Percentiles rank a stretch among this genome's conserved stretches.
Conservation (phyloP, 2,888 invertebrate species). For the Drosophila pseudotalamancana region DNA sequence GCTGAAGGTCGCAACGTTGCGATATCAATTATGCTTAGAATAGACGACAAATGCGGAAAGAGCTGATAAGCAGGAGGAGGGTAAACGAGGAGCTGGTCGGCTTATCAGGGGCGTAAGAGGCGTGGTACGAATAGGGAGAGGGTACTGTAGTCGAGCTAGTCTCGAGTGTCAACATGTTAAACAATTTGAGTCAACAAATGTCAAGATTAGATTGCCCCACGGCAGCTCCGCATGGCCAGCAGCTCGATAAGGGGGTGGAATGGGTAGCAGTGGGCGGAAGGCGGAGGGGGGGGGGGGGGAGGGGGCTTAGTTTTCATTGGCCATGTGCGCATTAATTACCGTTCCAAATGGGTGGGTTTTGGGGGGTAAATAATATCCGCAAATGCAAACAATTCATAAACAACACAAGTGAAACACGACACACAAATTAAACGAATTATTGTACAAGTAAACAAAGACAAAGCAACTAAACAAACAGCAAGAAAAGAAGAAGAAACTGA, state of each 20-base stretch:
- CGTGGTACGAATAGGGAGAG: neutral
- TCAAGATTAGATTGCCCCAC: slow-evolving; percentile 66
- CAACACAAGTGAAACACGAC: slow-evolving; percentile 11
- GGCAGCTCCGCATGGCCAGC: slow-evolving; percentile 32
- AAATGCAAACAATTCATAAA: slow-evolving; percentile 17
- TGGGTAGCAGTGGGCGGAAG: neutral
- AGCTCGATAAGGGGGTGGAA: neutral
- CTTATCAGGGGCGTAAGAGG: slow-evolving; percentile 30
- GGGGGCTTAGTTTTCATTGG: neutral
- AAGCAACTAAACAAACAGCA: slow-evolving; percentile 2
- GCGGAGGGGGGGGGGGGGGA: neutral
- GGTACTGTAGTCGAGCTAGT: slow-evolving; percentile 31
- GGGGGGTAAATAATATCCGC: slow-evolving; percentile 16
- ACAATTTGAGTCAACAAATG: slow-evolving; percentile 78
- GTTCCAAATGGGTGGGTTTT: slow-evolving; percentile 6
- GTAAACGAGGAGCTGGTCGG: slow-evolving; percentile 26
- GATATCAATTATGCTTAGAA: slow-evolving; percentile 59
- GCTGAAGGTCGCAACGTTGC: slow-evolving; percentile 57
- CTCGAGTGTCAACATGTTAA: slow-evolving; percentile 77
- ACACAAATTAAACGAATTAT: slow-evolving; percentile 39
- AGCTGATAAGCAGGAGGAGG: slow-evolving; percentile 30
- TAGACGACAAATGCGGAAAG: slow-evolving; percentile 30
- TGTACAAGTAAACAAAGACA: slow-evolving; percentile 35
- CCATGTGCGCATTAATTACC: slow-evolving; percentile 36
- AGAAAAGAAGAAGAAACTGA: neutral